Evolutionary conservation across 2,797 vertebrate species (phyloP), one percentile per base, ranked within the genome.

Genomic region (Champsocephalus gunnari): DNA sequence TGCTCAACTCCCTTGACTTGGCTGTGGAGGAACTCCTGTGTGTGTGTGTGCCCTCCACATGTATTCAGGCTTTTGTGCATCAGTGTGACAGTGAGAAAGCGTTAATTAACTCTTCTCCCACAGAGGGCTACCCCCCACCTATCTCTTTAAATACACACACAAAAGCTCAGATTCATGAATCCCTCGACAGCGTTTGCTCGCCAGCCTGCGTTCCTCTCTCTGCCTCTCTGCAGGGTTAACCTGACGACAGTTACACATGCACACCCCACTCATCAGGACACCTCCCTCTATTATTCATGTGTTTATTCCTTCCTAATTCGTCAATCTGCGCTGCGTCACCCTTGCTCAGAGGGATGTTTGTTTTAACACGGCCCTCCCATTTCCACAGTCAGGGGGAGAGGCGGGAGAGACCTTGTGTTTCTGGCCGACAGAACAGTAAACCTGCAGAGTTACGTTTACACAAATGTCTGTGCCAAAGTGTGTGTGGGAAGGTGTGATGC

Each of bases 91-190:
- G 89, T 82, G 77, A 86, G 89, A 83, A 85, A 90, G 87, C 79
- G 77, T 93, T 95, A 95, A 96, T 95, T 94, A 95, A 94, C 91
- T 92, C 79, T 58, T 92, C 88, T 92, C 90, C 77, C 94, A 91
- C 50, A 72, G 89, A 88, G 93, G 72, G 92, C 70, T 53, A 63
- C 85, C 91, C 88, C 84, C 77, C 78, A 75, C 77, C 85, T 71
- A 67, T 85, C 74, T 75, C 83, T 89, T 83, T 77, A 85, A 86
- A 91, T 79, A 89, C 82, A 86, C 81, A 86, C 78, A 66, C 66
- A 53, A 12, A 71, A 69, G 77, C 61, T 69, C 48, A 2, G 54
- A 78, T 48, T 69, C 77, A 43, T 45, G 38, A 71, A 78, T 83
- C 81, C 70, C 84, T 77, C 83, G 75, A 81, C 80, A 45, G 71